phyloP scores from a whole-genome alignment of 2,113 vertebrate species.

The Salvelinus fontinalis region DNA sequence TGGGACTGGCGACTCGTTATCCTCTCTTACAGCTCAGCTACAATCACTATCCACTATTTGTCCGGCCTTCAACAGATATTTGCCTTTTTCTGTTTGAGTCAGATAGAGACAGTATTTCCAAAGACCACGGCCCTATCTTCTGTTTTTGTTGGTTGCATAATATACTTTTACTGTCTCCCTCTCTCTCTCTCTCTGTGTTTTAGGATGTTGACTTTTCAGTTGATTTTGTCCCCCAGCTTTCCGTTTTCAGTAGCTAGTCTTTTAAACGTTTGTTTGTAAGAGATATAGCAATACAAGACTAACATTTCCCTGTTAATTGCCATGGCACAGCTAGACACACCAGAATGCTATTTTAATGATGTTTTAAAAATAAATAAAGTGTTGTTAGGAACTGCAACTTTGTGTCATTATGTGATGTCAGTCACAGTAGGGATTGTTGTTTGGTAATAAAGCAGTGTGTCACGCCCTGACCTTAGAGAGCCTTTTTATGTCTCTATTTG shows the following conservation, averaged over 20 bases:
- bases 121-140: slow-evolving; percentile 60
- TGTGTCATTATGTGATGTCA: not conserved
- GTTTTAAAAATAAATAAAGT: not conserved
- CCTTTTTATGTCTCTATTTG: too few relatives aligned
- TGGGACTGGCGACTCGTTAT: slow-evolving; percentile 26
- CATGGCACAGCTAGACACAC: not conserved
- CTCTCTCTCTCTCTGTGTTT: not conserved
- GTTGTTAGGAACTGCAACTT: not conserved
- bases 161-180: slow-evolving; percentile 9
- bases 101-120: slow-evolving; percentile 64
- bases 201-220: not conserved
- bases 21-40: slow-evolving; percentile 50
- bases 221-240: slow-evolving; percentile 1
- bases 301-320: not conserved
- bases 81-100: slow-evolving; percentile 78
- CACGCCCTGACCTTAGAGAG: too few relatives aligned
- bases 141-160: slow-evolving; percentile 48
- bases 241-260: too few relatives aligned
- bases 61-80: slow-evolving; percentile 84
- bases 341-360: not conserved
- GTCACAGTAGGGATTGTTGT: slow-evolving; percentile 21
- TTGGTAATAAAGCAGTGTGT: slow-evolving; percentile 1
- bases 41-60: slow-evolving; percentile 86
- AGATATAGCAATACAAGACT: not conserved
- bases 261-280: slow-evolving; percentile 7